phyloP scores from a whole-genome alignment of 2,113 vertebrate genomes.

The Syngnathus typhle region DNA sequence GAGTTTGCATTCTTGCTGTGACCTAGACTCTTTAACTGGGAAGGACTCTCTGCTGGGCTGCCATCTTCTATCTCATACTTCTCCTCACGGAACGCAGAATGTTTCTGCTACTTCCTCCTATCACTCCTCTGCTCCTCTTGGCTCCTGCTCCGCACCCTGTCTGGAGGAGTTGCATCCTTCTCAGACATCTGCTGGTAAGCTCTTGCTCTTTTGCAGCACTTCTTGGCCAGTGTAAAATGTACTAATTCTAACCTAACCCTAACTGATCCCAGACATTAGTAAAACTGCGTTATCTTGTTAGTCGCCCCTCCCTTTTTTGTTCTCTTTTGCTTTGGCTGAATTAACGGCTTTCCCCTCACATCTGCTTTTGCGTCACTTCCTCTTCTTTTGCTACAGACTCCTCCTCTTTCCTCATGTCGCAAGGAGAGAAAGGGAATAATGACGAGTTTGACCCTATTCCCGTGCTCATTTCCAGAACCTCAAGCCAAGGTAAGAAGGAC shows the following conservation, averaged over 20 bases:
- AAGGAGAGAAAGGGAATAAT: conserved; percentile 85
- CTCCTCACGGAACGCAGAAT: conserved; percentile 53
- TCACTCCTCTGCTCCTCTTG: conserved; percentile 50
- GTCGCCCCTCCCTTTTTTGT: conserved; percentile 21
- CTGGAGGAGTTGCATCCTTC: conserved; percentile 81
- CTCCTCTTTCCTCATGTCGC: conserved; percentile 88
- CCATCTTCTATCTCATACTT: conserved; percentile 84
- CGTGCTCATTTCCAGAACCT: conserved; percentile 95
- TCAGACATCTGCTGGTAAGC: conserved; percentile 86
- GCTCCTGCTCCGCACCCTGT: conserved; percentile 59
- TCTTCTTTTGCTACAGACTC: conserved; percentile 81
- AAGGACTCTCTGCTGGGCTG: conserved; percentile 88
- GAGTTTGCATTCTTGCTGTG: conserved; percentile 41
- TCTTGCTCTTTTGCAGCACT: conserved; percentile 5
- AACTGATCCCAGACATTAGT: not conserved
- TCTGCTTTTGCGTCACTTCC: conserved; percentile 47
- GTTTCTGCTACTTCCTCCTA: conserved; percentile 58
- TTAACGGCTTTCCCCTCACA: conserved; percentile 37
- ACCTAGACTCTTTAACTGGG: conserved; percentile 83
- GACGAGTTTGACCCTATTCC: conserved; percentile 99
- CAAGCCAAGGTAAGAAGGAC: conserved; percentile 89
- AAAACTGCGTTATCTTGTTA: not conserved
- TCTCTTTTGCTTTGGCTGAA: conserved; percentile 34
- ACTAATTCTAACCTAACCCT: not conserved
- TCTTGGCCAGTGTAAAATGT: not conserved